Evolutionary conservation across 2,888 invertebrate genomes (phyloP), one percentile per base, ranked within the genome.

Genomic region (Metalampra italica): DNA sequence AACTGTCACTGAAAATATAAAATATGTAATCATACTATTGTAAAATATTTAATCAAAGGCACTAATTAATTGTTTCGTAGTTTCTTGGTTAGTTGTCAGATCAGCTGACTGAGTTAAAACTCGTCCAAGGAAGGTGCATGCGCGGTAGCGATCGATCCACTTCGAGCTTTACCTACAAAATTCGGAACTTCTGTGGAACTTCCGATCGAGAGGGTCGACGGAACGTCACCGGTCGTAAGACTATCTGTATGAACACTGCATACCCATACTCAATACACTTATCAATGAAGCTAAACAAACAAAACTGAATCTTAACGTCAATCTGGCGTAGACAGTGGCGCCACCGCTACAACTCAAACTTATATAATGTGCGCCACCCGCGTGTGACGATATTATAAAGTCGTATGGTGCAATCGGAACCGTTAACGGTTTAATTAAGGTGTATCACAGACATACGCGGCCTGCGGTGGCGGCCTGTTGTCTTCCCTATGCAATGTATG

Each of bases 1-100:
- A 50, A 48, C 50, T 59, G 42, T 53, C 57, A 50, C 64, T 71
- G 67, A 48, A 65, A 70, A 55, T 51, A 52, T 49, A 38, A 54
- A 54, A 52, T 43, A 15, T 29, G 7, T 30, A 44, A 36, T 44
- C 29, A 29, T 9, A 15, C 8, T 7, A 44, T 22, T 9, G 37
- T 7, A 12, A 13, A 15, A 29, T 29, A 9, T 29, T 22, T 30
- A 41, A 29, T 22, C 3, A 15, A 14, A 13, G 13, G 15, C 7
- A 39, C 14, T 1, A 13, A 3, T 8, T n/a, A n/a, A n/a, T 22
- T 22, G 22, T 22, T 41, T 22, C 29, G 7, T 41, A 41, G 29
- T 40, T 15, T 46, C n/a, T 47, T 52, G 49, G 44, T 49, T 43
- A 45, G 8, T 29, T 50, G 53, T 54, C 55, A 54, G 50, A 51